Evolutionary conservation across 1,140 invertebrate species (phyloP).

Genomic region (Drosophila asahinai): DNA sequence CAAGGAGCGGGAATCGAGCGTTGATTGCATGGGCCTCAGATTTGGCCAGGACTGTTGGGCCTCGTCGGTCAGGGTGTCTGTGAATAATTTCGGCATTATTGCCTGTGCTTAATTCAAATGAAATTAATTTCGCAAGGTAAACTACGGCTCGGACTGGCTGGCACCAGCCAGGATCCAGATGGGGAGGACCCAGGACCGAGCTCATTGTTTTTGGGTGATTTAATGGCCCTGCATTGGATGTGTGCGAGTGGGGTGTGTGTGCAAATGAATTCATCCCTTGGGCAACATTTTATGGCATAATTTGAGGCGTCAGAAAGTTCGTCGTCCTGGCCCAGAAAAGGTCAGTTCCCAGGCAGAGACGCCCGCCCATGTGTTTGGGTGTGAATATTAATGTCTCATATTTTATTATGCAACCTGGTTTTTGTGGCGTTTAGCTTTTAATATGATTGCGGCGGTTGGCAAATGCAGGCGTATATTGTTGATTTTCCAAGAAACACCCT

Average conservation of each 20-base stretch:
- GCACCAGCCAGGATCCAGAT: conserved; percentile 25
- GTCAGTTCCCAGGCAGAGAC: conserved; percentile 12
- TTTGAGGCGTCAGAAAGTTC: conserved; percentile 78
- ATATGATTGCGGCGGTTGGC: conserved; percentile 41
- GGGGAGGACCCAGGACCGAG: conserved; percentile 21
- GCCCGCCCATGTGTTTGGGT: conserved; percentile 29
- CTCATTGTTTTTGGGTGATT: conserved; percentile 82
- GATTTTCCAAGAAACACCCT: conserved; percentile 42
- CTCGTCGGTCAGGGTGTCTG: conserved; percentile 63
- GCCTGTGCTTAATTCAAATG: conserved; percentile 82
- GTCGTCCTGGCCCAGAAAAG: conserved; percentile 40
- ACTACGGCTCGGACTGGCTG: conserved; percentile 47
- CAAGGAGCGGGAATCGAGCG: conserved; percentile 24
- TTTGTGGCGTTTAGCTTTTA: conserved; percentile 71
- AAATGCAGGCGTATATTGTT: conserved; percentile 35
- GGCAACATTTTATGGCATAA: conserved; percentile 82
- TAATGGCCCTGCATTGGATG: conserved; percentile 52
- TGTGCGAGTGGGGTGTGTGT: conserved; percentile 26
- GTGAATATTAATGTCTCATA: conserved; percentile 82
- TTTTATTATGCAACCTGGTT: conserved; percentile 66
- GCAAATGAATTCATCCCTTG: conserved; percentile 81
- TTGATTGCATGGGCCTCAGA: conserved; percentile 62
- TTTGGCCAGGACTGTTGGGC: conserved; percentile 13
- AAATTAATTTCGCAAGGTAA: conserved; percentile 81
- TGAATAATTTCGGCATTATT: conserved; percentile 82